Evolutionary conservation across 2,113 vertebrate genomes (phyloP), one percentile per base, ranked within the genome.

Genomic region (Colaptes auratus): DNA sequence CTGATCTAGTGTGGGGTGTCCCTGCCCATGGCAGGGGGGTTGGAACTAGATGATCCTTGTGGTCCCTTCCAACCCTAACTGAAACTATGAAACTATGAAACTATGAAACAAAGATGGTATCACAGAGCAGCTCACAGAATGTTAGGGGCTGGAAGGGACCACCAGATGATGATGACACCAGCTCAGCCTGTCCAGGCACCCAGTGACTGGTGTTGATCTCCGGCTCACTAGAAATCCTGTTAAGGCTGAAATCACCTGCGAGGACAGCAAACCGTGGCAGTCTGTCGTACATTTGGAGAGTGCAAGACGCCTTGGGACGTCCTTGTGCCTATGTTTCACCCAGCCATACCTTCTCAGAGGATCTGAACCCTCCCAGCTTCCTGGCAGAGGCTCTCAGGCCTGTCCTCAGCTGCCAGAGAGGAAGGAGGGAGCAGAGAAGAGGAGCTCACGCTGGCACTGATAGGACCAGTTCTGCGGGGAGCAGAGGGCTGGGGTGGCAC

Each of bases 281-380:
- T 11, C 53, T 65, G 66, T 3, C 20, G 3, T 0, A 3, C 0
- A 1, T 15, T 4, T 1, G 30, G 56, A 9, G 28, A 2, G 31
- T 2, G 15, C 17, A 25, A 39, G 72, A 10, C 4, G 27, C 20
- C 72, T 15, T 25, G 7, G n/a, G 14, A 63, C 3, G 24, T 36
- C 50, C 15, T 10, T 1, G 1, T 48, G 91, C 31, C 72, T 39
- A 0, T 3, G 50, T 20, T 55, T 42, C 44, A 24, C 24, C 42
- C 55, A 25, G 2, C 18, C 44, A 1, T 5, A 5, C 7, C 36
- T 30, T 15, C 61, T 3, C 17, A 5, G 23, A 30, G 67, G 2
- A 42, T 31, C 42, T 5, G 25, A 61, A 21, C 42, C 31, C 23
- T 59, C n/a, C 79, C 50, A 15, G 67, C 7, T 21, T 2, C 63